phyloP scores from a whole-genome alignment of 1,140 invertebrate genomes.

The Pentalonia nigronervosa region DNA sequence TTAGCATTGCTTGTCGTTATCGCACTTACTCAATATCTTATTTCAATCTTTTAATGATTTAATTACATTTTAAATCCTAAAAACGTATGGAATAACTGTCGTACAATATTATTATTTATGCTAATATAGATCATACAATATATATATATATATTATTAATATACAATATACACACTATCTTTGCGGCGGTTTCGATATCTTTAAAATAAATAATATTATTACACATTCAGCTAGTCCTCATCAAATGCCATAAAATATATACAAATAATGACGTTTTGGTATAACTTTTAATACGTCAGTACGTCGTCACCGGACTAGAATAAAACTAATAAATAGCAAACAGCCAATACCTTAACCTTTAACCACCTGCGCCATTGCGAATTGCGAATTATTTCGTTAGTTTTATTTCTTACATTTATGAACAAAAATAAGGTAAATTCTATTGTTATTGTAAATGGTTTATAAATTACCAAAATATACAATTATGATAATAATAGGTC shows the following conservation, averaged over 20 bases:
- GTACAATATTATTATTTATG: not conserved
- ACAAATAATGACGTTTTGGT: not conserved
- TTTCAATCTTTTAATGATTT: not conserved
- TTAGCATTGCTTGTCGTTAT: not conserved
- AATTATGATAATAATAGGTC: not conserved
- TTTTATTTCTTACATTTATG: not conserved
- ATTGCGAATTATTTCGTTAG: not conserved
- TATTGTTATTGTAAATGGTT: not conserved
- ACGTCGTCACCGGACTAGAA: not conserved
- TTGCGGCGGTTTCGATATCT: not conserved
- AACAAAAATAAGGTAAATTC: not conserved
- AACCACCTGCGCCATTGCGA: not conserved
- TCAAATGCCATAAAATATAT: not conserved
- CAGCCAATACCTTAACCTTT: not conserved
- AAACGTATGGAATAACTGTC: not conserved
- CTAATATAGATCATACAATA: not conserved
- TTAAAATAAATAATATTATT: not conserved
- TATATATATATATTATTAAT: too few species aligned
- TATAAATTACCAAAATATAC: not conserved
- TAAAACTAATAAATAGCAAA: not conserved
- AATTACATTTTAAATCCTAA: not conserved
- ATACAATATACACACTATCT: too few species aligned
- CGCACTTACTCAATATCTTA: not conserved
- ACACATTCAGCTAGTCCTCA: not conserved
- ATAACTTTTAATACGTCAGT: not conserved